Evolutionary conservation across 2,797 vertebrate species (phyloP).

Genomic region (Danio jaintianensis): DNA sequence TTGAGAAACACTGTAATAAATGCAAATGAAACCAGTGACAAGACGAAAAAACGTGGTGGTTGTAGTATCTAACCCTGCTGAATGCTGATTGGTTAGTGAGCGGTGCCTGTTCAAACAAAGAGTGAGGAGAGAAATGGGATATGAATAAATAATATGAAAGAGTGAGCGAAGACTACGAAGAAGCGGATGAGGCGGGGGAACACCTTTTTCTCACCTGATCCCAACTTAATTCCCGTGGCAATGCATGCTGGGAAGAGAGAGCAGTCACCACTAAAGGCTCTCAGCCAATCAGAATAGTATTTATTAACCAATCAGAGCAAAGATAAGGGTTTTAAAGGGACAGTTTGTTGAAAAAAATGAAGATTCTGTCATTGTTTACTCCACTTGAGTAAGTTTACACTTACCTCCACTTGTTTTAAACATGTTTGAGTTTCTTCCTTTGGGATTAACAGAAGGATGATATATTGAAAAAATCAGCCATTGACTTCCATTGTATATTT

Average conservation of each 20-base stretch:
- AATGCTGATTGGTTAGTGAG: conserved; percentile 39
- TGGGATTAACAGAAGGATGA: too few species aligned
- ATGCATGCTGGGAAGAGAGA: conserved; percentile 85
- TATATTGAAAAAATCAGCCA: too few species aligned
- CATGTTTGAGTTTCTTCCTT: too few species aligned
- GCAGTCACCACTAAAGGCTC: conserved; percentile 77
- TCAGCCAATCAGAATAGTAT: conserved; percentile 55
- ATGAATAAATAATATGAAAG: background rate
- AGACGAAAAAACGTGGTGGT: background rate
- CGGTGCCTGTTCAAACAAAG: conserved; percentile 7
- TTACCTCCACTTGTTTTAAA: too few species aligned
- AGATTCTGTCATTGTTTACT: too few species aligned
- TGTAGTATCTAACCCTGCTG: conserved; percentile 6
- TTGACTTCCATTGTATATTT: too few species aligned
- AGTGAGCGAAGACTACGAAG: background rate
- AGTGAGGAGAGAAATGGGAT: background rate
- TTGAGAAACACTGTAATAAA: background rate
- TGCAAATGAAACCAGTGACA: background rate
- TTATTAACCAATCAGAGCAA: conserved; percentile 47
- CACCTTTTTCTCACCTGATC: conserved; percentile 83
- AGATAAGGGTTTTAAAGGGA: background rate
- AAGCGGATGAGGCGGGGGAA: conserved; percentile 39
- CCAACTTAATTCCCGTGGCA: conserved; percentile 82
- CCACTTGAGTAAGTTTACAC: too few species aligned
- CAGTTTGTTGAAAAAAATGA: too few species aligned